Evolutionary conservation across 2,797 vertebrate species (phyloP).

Genomic region (Chelidonichthys spinosus): DNA sequence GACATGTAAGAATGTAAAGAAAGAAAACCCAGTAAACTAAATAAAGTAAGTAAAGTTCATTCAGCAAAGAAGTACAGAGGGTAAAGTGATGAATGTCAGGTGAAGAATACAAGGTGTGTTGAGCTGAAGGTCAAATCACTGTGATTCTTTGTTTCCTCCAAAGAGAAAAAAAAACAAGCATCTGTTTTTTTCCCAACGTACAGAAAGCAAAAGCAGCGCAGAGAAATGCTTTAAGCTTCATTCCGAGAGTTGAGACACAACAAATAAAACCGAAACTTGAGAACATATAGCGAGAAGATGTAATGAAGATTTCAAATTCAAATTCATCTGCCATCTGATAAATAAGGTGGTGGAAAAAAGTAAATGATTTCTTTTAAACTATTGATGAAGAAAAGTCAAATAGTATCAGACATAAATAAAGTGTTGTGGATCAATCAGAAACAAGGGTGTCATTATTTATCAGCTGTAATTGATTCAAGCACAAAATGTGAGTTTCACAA

Average conservation of each 20-base stretch:
- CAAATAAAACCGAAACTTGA: not conserved
- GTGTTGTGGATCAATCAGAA: not conserved
- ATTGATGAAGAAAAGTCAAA: not conserved
- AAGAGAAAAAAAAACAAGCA: conserved; percentile 49
- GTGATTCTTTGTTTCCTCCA: conserved; percentile 51
- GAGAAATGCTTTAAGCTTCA: conserved; percentile 35
- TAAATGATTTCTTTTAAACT: not conserved
- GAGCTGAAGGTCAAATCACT: conserved; percentile 46
- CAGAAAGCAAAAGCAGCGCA: conserved; percentile 39
- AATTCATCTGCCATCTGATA: not conserved
- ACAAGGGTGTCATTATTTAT: not conserved
- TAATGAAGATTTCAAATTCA: not conserved
- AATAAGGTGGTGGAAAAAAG: not conserved
- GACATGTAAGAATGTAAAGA: not conserved
- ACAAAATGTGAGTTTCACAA: not conserved
- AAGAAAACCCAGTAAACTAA: not conserved
- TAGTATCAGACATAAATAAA: not conserved
- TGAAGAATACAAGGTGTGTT: conserved; percentile 16
- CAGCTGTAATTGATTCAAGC: not conserved
- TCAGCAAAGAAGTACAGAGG: not conserved
- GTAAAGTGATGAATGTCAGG: not conserved
- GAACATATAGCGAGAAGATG: not conserved
- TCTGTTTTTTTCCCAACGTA: conserved; percentile 62
- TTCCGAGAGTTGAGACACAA: conserved; percentile 11
- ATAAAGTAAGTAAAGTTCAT: not conserved